A percentile compares a stretch with the other conserved stretches of the same genome.
Evolutionary conservation across 2,113 vertebrate species (phyloP).

Genomic region (Serinus canaria): DNA sequence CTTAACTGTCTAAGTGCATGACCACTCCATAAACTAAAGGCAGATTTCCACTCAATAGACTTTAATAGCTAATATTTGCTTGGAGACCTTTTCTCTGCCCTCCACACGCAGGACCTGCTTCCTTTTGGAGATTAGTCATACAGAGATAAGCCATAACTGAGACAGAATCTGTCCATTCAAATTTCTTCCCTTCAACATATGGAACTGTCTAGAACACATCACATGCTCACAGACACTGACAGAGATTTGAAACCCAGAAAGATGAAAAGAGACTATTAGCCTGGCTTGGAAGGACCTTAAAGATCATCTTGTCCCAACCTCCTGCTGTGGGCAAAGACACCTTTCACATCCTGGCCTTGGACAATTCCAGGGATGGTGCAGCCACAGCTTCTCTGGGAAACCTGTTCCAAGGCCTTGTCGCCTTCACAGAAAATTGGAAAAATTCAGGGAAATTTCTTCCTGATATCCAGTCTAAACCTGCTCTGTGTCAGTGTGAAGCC

Average conservation of each 20-base stretch:
- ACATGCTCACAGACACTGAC: not conserved
- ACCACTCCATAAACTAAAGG: not conserved
- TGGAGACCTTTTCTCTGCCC: constrained; percentile 20
- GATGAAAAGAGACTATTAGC: not conserved
- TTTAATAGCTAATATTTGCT: constrained; percentile 10
- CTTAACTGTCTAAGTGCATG: not conserved
- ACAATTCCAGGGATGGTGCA: not conserved
- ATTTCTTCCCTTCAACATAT: not conserved
- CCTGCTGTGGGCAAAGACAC: not conserved
- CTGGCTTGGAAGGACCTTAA: not conserved
- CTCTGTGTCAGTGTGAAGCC: not conserved
- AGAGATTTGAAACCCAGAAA: not conserved
- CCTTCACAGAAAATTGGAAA: not conserved
- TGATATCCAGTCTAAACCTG: fast-evolving
- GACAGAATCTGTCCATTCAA: not conserved
- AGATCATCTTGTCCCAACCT: fast-evolving
- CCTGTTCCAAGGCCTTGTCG: not conserved
- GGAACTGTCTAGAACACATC: not conserved
- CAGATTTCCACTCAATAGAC: constrained; percentile 7
- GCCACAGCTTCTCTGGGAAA: not conserved
- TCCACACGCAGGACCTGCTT: not conserved
- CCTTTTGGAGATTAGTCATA: not conserved
- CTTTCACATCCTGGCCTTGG: not conserved
- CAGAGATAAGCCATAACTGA: not conserved
- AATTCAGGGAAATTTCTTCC: not conserved